Evolutionary conservation across 2,888 invertebrate species (phyloP).

Genomic region (Liopterus haemorrhoidalis): DNA sequence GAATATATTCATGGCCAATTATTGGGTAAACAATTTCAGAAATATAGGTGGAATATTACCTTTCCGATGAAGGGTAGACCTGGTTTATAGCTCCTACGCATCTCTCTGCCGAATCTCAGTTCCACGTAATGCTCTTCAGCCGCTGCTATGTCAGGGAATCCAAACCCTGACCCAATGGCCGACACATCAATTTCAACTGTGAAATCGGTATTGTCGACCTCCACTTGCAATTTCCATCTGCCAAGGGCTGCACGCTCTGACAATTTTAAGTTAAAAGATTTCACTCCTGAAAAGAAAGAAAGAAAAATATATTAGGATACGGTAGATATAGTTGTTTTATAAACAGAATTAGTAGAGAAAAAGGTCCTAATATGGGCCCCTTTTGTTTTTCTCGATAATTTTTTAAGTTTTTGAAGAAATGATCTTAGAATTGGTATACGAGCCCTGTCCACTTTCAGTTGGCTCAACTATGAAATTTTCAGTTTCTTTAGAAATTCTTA

Average conservation of each 20-base stretch:
- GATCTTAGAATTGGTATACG: no score
- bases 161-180: constrained; percentile 43
- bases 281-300: constrained; percentile 49
- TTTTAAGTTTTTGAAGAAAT: no score
- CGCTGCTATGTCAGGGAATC: constrained; percentile 54
- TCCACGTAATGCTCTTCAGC: constrained; percentile 64
- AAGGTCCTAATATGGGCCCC: no score
- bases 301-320: not conserved
- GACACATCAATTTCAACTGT: constrained; percentile 54
- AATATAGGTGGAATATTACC: constrained; percentile 51
- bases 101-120: constrained; percentile 58
- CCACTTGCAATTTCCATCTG: constrained; percentile 53
- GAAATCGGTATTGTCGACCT: constrained; percentile 52
- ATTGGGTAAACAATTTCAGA: no score
- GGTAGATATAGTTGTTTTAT: no score
- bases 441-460: no score
- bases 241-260: constrained; percentile 54
- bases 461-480: no score
- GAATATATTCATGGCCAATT: no score
- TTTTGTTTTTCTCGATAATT: no score
- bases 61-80: constrained; percentile 61
- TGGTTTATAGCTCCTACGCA: constrained; percentile 60
- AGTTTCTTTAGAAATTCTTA: no score
- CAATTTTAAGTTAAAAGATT: constrained; percentile 52
- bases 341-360: no score